Evolutionary conservation across 92 coral and sea anemone species (phyloP), one percentile per base, ranked within the genome.

Genomic region (Zoanthus sansibaricus): DNA sequence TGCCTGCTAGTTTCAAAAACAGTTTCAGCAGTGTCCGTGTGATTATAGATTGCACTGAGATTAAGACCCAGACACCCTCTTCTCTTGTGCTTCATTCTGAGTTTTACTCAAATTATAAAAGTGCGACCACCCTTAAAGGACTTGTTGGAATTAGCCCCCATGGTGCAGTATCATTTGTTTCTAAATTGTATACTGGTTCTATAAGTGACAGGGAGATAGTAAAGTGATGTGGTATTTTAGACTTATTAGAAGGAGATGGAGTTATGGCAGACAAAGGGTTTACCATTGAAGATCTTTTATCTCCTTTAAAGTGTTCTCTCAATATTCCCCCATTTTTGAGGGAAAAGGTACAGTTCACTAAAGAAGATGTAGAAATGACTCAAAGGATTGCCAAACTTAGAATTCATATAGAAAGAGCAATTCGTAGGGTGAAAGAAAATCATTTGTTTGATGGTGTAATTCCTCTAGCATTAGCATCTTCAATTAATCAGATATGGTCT

Each of bases 311-410:
- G 45, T 72, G 77, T 44, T 72, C 77, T 72, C 77, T 72, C 21
- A 72, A 72, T 32, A 72, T 72, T 21, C 77, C 77, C n/a, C 77
- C 54, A 72, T 44, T 72, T 72, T 72, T 45, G 77, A 72, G 77
- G 17, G 32, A 72, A 45, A 72, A 72, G 56, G 17, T 32, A 13
- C 77, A 72, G 33, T 72, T 72, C n/a, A 42, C 77, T 21, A 31
- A 25, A 10, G 77, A 25, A 3, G 77, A 42, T 30, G 77, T 72
- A 72, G 77, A 72, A 72, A 30, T 72, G 33, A 72, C 77, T 72
- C 56, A 42, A 32, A 72, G 17, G 44, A 72, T 42, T 44, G 77
- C 77, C 42, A 72, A 72, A 72, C 77, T 13, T 20, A 72, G 77
- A 72, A 72, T 37, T 17, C 77, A 72, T 72, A 52, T 42, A 72